Evolutionary conservation across 2,113 vertebrate genomes (phyloP), one percentile per base, ranked within the genome.

Genomic region (Columbina picui): DNA sequence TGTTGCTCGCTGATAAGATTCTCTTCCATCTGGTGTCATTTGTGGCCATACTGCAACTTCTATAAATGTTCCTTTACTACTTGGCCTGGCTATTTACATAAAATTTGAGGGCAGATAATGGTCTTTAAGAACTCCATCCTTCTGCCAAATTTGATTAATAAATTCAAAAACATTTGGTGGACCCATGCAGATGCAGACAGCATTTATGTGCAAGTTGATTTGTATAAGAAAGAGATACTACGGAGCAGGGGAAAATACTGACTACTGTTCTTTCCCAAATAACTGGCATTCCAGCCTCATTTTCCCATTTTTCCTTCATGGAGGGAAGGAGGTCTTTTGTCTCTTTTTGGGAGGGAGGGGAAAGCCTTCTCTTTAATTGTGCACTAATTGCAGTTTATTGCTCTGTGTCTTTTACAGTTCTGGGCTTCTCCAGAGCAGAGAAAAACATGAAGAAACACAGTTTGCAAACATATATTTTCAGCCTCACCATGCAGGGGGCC

Each of bases 161-260:
- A 87, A 83, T 82, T 59, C 0, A 79, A 84, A 89, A 73, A 49
- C 4, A 45, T 55, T 7, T 15, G 25, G 5, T 34, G 29, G 25
- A 41, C 32, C 3, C 16, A 17, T 55, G 27, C 8, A 79, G 88
- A 87, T 55, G 21, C 26, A 89, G 43, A 36, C 12, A 59, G 21
- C 36, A 30, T 56, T 67, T 77, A 59, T 23, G 10, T 38, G 27
- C 34, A 83, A n/a, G 16, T 61, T 74, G 78, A 53, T 90, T 71
- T 87, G 8, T 1, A 2, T 55, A 55, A 82, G 47, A 78, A 50
- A 49, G 21, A 52, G 13, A 53, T 22, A n/a, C 1, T 60, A 43
- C 1, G 2, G 0, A 6, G 0, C 6, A 6, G 14, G 2, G 0
- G 4, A 7, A 73, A 53, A 50, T 71, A 32, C 4, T 52, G 14